Base-by-base conservation (phyloP, 2,797 vertebrate genomes). In the Sebastes glaucus region DNA sequence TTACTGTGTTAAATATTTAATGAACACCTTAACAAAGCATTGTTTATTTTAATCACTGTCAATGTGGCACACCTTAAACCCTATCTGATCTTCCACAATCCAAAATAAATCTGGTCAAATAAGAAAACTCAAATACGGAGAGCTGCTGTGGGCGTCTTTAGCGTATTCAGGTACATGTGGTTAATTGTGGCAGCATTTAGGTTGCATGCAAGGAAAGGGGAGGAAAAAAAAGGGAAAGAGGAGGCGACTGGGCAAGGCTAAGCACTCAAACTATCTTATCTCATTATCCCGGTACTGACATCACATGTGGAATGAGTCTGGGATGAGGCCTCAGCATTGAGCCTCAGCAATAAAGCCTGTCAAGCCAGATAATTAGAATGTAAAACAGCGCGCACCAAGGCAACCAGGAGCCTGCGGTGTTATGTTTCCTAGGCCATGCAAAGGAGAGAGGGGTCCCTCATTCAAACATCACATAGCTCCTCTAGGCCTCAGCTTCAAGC, bases 311-410 rank as follows among this genome's bases (percentile, higher is more conserved):
- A 94, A 94, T 90, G 93, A 92, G 93, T 94, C 91, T 87, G 88
- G 88, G 89, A 94, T 92, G 93, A 93, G 92, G 90, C 86, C 92
- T 93, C 87, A 77, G 85, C 87, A 93, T 89, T 93, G 90, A 94
- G 92, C 81, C 90, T 81, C 82, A 74, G 90, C 90, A 93, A 93
- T 96, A 95, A 96, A 95, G 89, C 84, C 92, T 94, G 93, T 95
- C 93, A 95, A 85, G 90, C 92, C 91, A 86, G 92, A 94, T 94
- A 96, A 97, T 88, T 94, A 93, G 91, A 94, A 96, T 96, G 95
- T 95, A 96, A 96, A 96, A 91, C 87, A 94, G 89, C 87, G 88
- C 87, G 91, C 88, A 73, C 83, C 88, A 88, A 93, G 90, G 93
- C 93, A 92, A 93, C 91, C 85, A 77, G 86, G 71, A 92, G 90